These are phyloP conservation scores for Colostygia pectinataria DNA, from an alignment of 2,888 invertebrate genomes.

Conservation along the genomic window DNA sequence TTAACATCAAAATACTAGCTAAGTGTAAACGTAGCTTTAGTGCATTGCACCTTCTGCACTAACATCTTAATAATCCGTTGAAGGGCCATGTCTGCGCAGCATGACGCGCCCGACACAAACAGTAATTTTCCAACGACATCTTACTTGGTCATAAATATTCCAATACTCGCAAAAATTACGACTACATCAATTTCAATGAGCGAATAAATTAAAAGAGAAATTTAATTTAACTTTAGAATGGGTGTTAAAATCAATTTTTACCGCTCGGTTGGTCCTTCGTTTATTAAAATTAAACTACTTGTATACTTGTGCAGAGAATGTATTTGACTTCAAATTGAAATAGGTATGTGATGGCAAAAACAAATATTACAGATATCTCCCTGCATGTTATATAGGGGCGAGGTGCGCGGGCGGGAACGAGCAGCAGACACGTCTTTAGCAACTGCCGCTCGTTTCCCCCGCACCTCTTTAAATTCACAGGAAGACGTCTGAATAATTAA, in stretches of 20 bases:
- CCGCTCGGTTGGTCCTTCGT: conserved; percentile 29
- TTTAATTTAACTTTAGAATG: conserved; percentile 38
- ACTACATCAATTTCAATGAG: conserved; percentile 51
- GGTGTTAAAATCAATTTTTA: conserved; percentile 38
- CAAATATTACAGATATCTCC: too few species aligned
- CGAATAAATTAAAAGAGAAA: conserved; percentile 49
- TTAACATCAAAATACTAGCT: background rate
- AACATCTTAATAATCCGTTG: conserved; percentile 76
- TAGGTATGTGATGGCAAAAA: too few species aligned
- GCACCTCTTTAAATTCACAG: too few species aligned
- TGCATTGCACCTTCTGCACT: conserved; percentile 37
- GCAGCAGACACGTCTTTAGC: too few species aligned
- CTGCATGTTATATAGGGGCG: too few species aligned
- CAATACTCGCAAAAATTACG: conserved; percentile 50
- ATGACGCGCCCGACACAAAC: conserved; percentile 65
- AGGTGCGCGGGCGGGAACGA: too few species aligned
- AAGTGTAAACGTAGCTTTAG: conserved; percentile 7
- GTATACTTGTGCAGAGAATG: too few species aligned
- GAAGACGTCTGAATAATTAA: too few species aligned
- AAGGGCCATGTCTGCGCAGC: conserved; percentile 75
- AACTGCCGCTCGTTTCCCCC: too few species aligned
- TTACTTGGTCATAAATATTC: conserved; percentile 58
- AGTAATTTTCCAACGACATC: conserved; percentile 75
- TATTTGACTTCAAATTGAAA: too few species aligned
- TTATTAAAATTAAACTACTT: conserved; percentile 14